These are phyloP conservation scores for Amniataba percoides DNA, from an alignment of 2,797 vertebrate species.

Conservation along the genomic window DNA sequence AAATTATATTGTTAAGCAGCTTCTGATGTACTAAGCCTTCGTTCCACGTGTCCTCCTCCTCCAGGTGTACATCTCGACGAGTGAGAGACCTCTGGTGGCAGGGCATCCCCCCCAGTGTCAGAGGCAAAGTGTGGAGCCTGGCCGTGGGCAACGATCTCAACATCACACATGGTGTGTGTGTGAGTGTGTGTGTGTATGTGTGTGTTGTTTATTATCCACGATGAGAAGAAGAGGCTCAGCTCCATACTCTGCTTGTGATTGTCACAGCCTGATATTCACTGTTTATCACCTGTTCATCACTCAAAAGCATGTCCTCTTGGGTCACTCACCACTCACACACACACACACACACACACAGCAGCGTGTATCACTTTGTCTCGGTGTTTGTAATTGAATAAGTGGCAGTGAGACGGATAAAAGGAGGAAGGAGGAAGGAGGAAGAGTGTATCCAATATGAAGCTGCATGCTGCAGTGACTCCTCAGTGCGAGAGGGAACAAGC, in stretches of 20 bases:
- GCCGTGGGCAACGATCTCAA: constrained; percentile 96
- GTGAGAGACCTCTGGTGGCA: constrained; percentile 97
- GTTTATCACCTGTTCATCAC: background rate
- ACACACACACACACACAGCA: background rate
- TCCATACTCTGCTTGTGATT: background rate
- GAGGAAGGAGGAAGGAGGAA: constrained; percentile 24
- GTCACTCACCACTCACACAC: background rate
- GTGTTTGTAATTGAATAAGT: constrained; percentile 41
- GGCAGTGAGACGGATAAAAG: constrained; percentile 6
- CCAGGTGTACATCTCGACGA: constrained; percentile 91
- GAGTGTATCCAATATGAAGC: constrained; percentile 34
- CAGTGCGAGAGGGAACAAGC: constrained; percentile 7
- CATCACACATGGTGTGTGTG: constrained; percentile 91
- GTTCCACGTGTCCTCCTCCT: background rate
- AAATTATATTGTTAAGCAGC: background rate
- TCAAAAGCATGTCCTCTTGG: background rate
- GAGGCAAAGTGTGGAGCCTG: constrained; percentile 95
- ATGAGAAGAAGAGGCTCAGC: background rate
- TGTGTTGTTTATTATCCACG: background rate
- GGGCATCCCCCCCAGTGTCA: constrained; percentile 94
- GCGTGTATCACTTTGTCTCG: constrained; percentile 16
- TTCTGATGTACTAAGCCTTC: background rate
- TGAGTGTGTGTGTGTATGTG: background rate
- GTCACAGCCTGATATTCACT: background rate
- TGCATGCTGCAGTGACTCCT: constrained; percentile 30